Base-by-base conservation (phyloP, 2,113 vertebrate species). In the Callorhinus ursinus region DNA sequence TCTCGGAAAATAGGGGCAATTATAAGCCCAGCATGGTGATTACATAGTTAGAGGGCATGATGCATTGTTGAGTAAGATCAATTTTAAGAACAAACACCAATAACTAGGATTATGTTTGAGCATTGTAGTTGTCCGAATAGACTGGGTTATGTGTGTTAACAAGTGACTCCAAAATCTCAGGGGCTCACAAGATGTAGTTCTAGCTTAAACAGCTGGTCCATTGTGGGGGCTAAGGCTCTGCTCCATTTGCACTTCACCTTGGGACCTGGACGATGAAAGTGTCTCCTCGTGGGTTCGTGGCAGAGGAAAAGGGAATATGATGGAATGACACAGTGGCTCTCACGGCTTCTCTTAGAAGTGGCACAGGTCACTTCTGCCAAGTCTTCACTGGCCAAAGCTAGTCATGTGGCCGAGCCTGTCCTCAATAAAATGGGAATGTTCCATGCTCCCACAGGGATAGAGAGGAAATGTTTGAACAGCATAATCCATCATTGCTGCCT, bases 1-100 rank as follows among this genome's bases (percentile, higher is more conserved):
- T 81, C 95, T 93, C 19, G 42, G 77, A 82, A 95, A 77, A 94
- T 7, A 39, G 71, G 33, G 59, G 92, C 71, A 83, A 63, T 33
- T 31, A 1, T 12, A 93, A 92, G 51, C 36, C 88, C 24, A 28
- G 69, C 12, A 19, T 65, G 71, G 42, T 12, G 55, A 71, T 36
- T 46, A 69, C 49, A 51, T 69, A 67, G 7, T 15, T 33, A 74
- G 85, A 74, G 7, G 31, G 13, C 14, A 14, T 1, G 26, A 84
- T 7, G 63, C 69, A 28, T 4, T 79, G 59, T 77, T 67, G 51
- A 59, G n/a, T 76, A 11, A 86, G 65, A 80, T 74, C 42, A 4
- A 61, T 63, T 86, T 92, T 39, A 46, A 67, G 76, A 42, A 28
- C 61, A 46, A 46, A 77, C 5, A 15, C 46, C 6, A 26, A 59